Percentiles rank a stretch among this genome's conserved stretches.
phyloP scores from a whole-genome alignment of 2,113 vertebrate species.

The Glaucomys volans region DNA sequence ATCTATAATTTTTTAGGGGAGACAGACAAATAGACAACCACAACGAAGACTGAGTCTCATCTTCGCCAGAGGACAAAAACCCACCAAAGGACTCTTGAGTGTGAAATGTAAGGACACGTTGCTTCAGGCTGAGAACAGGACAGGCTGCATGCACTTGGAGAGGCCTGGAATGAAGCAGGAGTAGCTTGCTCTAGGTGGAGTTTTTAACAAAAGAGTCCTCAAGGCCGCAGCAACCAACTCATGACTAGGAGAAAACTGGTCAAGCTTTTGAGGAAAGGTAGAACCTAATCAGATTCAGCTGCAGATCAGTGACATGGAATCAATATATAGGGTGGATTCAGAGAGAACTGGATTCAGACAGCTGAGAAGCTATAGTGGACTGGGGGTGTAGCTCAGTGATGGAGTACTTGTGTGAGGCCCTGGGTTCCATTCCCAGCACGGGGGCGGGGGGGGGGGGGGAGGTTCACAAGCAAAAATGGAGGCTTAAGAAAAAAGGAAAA shows the following conservation, averaged over 20 bases:
- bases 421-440: not conserved
- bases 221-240: not conserved
- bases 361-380: not conserved
- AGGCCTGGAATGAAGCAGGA: not conserved
- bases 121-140: not conserved
- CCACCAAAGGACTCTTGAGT: not conserved
- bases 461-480: not conserved
- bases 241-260: not conserved
- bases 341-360: not conserved
- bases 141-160: not conserved
- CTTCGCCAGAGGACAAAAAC: not conserved
- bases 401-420: not conserved
- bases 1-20: too few species aligned
- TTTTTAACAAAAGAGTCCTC: not conserved
- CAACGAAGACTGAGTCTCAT: not conserved
- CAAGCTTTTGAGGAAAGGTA: not conserved
- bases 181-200: not conserved
- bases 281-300: not conserved
- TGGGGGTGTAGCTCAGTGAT: not conserved
- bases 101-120: too few species aligned
- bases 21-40: not conserved
- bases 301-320: not conserved
- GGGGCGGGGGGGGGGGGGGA: too few species aligned
- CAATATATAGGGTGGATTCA: fast-evolving
- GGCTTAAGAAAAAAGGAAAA: not conserved